Evolutionary conservation across 2,797 vertebrate species (phyloP), one percentile per base, ranked within the genome.

Genomic region (Acanthurus leucopareius): DNA sequence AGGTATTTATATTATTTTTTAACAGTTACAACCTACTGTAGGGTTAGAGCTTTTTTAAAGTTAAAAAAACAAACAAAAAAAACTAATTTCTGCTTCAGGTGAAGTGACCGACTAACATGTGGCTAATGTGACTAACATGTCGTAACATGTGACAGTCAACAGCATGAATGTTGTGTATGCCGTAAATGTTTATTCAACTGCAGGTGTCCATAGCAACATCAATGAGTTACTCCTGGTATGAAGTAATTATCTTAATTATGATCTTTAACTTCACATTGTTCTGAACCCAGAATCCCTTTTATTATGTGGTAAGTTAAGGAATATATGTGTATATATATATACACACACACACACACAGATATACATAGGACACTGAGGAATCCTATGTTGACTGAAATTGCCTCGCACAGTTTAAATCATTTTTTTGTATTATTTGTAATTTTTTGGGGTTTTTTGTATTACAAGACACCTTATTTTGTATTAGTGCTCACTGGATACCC

Each of bases 1-100:
- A 68, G 73, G 73, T 75, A 60, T 47, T 59, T 42, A 35, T 14
- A 62, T 19, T 3, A 25, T 2, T 45, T 25, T 38, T 5, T 35
- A 22, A 51, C 11, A 10, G n/a, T 22, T 8, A 2, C 22, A 60
- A 11, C 11, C 11, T 20, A 7, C 15, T 47, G 28, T 19, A 17
- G 0, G 2, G 6, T 56, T 20, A 1, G 10, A 25, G 3, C 25
- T 25, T 25, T 25, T 25, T 2, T 25, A 25, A 25, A 25, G 25
- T 25, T 25, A 25, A 25, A 25, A 25, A 25, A 25, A 25, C 25
- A 25, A 25, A 25, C n/a, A n/a, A 25, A 25, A 2, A 25, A 25
- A 25, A 25, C 25, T 25, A 25, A 25, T 25, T 25, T 25, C 25
- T 25, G 25, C 25, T 2, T 25, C 25, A 25, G 25, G 25, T 25